These are phyloP conservation scores for Caenorhabditis zanzibari DNA, from an alignment of 2,888 invertebrate genomes.

Conservation along the genomic window DNA sequence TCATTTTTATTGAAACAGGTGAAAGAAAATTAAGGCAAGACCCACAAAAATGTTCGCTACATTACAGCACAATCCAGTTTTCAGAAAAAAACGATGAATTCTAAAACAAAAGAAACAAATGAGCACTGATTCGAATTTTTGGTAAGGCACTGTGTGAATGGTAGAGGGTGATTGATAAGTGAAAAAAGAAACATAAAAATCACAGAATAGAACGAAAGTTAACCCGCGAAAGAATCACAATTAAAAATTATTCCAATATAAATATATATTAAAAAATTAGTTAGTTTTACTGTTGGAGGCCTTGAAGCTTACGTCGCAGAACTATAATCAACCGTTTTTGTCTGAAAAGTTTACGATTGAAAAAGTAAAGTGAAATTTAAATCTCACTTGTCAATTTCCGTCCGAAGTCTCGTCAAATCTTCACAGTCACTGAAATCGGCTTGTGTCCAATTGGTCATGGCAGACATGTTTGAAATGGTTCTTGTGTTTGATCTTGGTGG, in stretches of 20 bases:
- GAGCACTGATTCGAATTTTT: constrained; percentile 37
- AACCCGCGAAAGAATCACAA: constrained; percentile 40
- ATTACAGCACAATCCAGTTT: constrained; percentile 15
- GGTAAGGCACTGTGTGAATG: constrained; percentile 38
- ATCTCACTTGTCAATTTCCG: constrained; percentile 70
- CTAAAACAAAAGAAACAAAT: constrained; percentile 1
- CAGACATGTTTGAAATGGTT: constrained; percentile 71
- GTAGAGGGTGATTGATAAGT: constrained; percentile 12
- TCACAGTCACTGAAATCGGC: constrained; percentile 71
- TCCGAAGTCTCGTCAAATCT: constrained; percentile 62
- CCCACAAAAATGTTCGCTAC: constrained; percentile 40
- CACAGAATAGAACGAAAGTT: constrained; percentile 6
- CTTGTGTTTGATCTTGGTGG: constrained; percentile 63
- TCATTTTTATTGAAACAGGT: constrained; percentile 11
- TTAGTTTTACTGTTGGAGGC: constrained; percentile 56
- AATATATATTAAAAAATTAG: constrained; percentile 1
- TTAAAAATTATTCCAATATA: not conserved
- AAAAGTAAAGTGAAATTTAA: not conserved
- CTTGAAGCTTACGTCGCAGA: constrained; percentile 79
- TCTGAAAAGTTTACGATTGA: constrained; percentile 65
- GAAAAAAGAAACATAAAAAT: constrained; percentile 29
- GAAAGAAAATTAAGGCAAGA: constrained; percentile 29
- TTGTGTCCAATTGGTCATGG: constrained; percentile 70
- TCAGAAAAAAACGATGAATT: not conserved
- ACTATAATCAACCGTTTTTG: constrained; percentile 80